Evolutionary conservation across 2,113 vertebrate species (phyloP), one percentile per base, ranked within the genome.

Genomic region (Sorex araneus): DNA sequence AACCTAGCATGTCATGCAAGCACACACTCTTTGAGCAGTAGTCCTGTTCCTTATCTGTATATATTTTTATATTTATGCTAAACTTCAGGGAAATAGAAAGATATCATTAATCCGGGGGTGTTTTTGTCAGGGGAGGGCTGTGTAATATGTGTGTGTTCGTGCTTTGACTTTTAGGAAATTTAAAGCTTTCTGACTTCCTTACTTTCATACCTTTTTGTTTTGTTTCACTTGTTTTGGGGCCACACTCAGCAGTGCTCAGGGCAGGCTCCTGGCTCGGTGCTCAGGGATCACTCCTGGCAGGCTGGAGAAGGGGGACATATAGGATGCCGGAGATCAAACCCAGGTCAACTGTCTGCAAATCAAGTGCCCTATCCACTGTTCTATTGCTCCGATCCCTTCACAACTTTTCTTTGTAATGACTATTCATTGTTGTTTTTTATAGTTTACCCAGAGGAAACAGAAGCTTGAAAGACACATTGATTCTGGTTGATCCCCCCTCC

Each of bases 51-150:
- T 96, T 84, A 19, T 30, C 9, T 85, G 3, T 94, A 47, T 30
- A 16, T 90, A 84, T 84, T 45, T 94, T 89, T 64, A 74, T 8
- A 69, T 91, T 92, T 92, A 45, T 84, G 36, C 18, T 91, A 73
- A 75, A 3, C 64, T 92, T 92, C 34, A 45, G 73, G 45, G 54
- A 87, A 87, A 84, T 86, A 67, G 75, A 45, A 80, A 82, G 54
- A 79, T 73, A 6, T 40, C 28, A 8, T 94, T 36, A 88, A 27
- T 74, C 25, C 5, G 69, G 6, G 19, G 23, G 4, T 70, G 21
- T 47, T 36, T 57, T 2, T 75, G 43, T 32, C 16, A 16, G 54
- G 54, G 13, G 11, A 15, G 54, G 10, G 18, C 10, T 54, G 4
- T 82, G 2, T 70, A 18, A 45, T 63, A 8, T 19, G 1, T 66